These are phyloP conservation scores for Nemotelus pantherinus DNA, from an alignment of 2,888 invertebrate genomes.

Conservation along the genomic window DNA sequence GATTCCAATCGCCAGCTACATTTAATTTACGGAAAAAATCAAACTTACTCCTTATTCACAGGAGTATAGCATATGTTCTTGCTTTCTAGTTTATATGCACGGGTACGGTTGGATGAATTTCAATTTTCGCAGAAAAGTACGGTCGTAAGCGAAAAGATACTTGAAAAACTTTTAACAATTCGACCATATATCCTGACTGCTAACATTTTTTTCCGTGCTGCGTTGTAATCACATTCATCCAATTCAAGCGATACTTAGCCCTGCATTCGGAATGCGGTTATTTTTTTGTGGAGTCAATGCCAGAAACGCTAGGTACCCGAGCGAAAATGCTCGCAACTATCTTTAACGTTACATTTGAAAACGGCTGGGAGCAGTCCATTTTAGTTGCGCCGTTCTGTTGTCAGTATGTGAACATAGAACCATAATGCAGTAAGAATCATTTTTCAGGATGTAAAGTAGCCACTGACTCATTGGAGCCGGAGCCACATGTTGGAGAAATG, in stretches of 20 bases:
- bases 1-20: neutral
- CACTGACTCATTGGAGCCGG: conserved; percentile 5
- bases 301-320: neutral
- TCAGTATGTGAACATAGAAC: neutral
- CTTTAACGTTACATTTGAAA: neutral
- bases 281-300: conserved; percentile 22
- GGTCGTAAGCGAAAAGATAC: neutral
- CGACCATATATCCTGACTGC: neutral
- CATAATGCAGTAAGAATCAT: conserved; percentile 36
- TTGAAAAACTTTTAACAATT: neutral
- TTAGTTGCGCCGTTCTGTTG: neutral
- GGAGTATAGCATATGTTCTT: neutral
- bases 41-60: neutral
- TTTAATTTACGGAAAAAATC: neutral
- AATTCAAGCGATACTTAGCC: conserved; percentile 11
- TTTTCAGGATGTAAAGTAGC: conserved; percentile 33
- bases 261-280: conserved; percentile 30
- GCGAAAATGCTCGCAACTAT: conserved; percentile 4
- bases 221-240: conserved; percentile 1
- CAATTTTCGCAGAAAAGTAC: neutral
- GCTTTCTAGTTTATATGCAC: neutral
- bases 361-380: neutral
- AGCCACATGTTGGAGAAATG: neutral
- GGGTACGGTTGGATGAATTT: neutral
- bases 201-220: no score